Evolutionary conservation across 2,888 invertebrate species (phyloP).

Genomic region (Scrobipalpa costella): DNA sequence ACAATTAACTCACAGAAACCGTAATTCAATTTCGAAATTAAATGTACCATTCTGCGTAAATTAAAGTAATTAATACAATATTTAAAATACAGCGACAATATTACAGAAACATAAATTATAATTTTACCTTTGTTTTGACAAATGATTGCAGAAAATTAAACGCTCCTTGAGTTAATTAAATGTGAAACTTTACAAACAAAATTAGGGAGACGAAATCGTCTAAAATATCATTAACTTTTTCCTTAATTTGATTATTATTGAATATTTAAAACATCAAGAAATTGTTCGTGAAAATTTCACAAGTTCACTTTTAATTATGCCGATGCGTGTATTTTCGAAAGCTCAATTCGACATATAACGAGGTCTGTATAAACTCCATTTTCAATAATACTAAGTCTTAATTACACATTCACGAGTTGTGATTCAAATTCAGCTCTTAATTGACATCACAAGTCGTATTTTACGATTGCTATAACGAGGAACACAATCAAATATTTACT

Average conservation of each 20-base stretch:
- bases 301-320: neutral
- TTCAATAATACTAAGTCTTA: conserved; percentile 50
- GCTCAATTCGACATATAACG: conserved; percentile 8
- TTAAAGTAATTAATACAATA: conserved; percentile 1
- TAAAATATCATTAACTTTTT: too few relatives aligned
- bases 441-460: conserved; percentile 58
- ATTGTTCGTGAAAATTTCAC: neutral
- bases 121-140: neutral
- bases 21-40: neutral
- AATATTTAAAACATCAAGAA: neutral
- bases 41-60: neutral
- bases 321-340: neutral
- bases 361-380: conserved; percentile 41
- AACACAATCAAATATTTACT: conserved; percentile 59
- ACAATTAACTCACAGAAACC: neutral
- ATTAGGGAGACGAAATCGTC: neutral
- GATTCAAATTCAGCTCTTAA: conserved; percentile 52
- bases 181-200: neutral
- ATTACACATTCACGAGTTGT: conserved; percentile 59
- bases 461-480: conserved; percentile 54
- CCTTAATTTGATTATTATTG: neutral
- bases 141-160: neutral
- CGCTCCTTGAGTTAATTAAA: neutral
- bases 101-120: neutral
- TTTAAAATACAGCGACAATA: conserved; percentile 1